Conservation (phyloP, 2,113 vertebrate species). For the Lamprotornis superbus region DNA sequence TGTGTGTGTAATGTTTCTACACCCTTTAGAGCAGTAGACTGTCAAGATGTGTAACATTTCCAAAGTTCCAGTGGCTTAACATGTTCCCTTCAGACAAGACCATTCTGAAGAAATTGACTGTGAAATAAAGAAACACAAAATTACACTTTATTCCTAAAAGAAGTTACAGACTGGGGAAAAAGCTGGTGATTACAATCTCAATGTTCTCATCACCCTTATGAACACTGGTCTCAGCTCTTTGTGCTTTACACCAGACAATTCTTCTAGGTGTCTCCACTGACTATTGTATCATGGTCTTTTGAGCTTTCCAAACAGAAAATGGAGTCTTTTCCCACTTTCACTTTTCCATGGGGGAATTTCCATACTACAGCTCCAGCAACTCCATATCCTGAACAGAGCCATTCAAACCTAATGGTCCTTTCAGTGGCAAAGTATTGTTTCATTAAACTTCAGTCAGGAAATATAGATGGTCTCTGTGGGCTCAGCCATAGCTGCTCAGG, state of each 20-base stretch:
- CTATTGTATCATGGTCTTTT: background rate
- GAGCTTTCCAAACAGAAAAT: background rate
- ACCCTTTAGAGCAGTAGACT: background rate
- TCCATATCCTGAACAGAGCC: background rate
- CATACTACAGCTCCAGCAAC: background rate
- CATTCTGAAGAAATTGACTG: conserved; percentile 40
- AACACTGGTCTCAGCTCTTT: background rate
- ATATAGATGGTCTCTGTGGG: background rate
- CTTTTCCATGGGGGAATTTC: background rate
- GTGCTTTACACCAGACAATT: background rate
- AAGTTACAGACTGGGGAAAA: background rate
- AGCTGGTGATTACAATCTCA: background rate
- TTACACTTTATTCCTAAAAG: conserved; percentile 6
- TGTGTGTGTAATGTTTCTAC: background rate
- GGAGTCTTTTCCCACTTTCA: background rate
- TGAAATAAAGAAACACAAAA: conserved; percentile 53
- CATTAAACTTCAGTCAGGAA: conserved; percentile 16
- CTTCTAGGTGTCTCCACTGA: background rate
- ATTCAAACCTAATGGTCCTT: conserved; percentile 5
- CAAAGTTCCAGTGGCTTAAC: background rate
- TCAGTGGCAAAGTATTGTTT: background rate
- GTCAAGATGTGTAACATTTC: background rate
- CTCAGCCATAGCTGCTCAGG: background rate
- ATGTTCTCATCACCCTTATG: background rate
- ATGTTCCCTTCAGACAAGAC: background rate